phyloP scores from a whole-genome alignment of 2,888 invertebrate species.

The Diloba caeruleocephala region DNA sequence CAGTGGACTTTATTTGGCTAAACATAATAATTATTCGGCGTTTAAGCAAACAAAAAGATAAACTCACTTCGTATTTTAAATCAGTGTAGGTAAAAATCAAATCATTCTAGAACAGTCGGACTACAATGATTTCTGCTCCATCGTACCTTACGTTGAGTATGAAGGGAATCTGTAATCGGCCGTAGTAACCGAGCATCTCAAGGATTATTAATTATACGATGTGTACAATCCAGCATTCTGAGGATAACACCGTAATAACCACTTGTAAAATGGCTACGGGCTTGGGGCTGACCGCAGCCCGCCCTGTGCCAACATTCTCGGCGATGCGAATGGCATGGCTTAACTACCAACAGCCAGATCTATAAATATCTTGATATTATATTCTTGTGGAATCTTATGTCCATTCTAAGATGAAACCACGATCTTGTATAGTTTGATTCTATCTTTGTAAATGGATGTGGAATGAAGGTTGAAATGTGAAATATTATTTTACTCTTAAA shows the following conservation, averaged over 20 bases:
- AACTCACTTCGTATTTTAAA: too few relatives aligned
- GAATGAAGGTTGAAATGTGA: too few relatives aligned
- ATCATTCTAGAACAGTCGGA: too few relatives aligned
- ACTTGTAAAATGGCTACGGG: constrained; percentile 73
- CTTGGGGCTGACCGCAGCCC: constrained; percentile 69
- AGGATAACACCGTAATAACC: constrained; percentile 65
- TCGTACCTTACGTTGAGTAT: constrained; percentile 9
- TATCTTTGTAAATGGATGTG: too few relatives aligned
- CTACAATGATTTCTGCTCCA: too few relatives aligned
- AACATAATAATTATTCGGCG: too few relatives aligned
- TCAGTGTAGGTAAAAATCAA: too few relatives aligned
- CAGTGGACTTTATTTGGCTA: too few relatives aligned
- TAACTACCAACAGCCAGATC: constrained; percentile 42
- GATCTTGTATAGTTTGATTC: neutral
- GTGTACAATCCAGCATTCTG: constrained; percentile 60
- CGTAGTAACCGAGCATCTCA: constrained; percentile 21
- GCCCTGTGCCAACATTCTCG: constrained; percentile 67
- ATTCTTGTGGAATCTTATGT: constrained; percentile 32
- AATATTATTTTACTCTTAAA: too few relatives aligned
- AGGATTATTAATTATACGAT: constrained; percentile 50
- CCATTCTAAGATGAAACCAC: constrained; percentile 4
- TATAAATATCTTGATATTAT: constrained; percentile 46
- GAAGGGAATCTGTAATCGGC: constrained; percentile 12
- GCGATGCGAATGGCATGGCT: constrained; percentile 71
- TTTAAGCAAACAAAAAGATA: too few relatives aligned